Evolutionary conservation across 1,140 invertebrate species (phyloP).

Genomic region (Doryteuthis pealeii): DNA sequence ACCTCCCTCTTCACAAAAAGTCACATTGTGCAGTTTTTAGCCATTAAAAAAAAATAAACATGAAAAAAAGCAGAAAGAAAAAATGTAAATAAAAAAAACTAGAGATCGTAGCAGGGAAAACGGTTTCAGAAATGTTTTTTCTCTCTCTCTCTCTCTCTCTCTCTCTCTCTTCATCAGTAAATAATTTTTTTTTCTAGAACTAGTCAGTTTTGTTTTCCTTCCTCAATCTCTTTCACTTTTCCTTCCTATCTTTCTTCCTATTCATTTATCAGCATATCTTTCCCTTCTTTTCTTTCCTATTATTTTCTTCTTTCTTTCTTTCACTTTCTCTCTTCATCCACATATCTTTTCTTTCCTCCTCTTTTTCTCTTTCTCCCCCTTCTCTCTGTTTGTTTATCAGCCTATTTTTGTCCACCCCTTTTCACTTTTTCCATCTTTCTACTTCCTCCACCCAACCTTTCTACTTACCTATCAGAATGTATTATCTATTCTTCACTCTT

Average conservation of each 20-base stretch:
- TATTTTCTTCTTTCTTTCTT: background rate
- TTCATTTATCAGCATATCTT: background rate
- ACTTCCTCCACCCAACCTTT: background rate
- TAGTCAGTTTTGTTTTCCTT: background rate
- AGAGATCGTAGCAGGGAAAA: no score
- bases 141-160: no score
- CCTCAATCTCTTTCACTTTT: slow-evolving; percentile 13
- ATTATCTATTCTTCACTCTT: no score
- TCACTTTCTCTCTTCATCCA: background rate
- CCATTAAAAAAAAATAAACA: no score
- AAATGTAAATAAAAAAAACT: no score
- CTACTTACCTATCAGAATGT: no score
- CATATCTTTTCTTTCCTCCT: background rate
- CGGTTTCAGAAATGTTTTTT: no score
- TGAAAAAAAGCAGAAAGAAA: no score
- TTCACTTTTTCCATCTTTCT: background rate
- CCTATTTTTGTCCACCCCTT: background rate
- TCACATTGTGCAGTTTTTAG: no score
- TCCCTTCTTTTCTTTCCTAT: background rate
- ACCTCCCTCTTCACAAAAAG: no score
- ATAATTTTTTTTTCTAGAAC: no score
- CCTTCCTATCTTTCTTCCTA: background rate
- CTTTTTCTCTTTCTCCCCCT: background rate
- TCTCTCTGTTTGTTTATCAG: background rate
- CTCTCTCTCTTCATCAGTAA: no score